Evolutionary conservation across 92 coral and sea anemone species (phyloP).

Genomic region (Epizoanthus illoricatus): DNA sequence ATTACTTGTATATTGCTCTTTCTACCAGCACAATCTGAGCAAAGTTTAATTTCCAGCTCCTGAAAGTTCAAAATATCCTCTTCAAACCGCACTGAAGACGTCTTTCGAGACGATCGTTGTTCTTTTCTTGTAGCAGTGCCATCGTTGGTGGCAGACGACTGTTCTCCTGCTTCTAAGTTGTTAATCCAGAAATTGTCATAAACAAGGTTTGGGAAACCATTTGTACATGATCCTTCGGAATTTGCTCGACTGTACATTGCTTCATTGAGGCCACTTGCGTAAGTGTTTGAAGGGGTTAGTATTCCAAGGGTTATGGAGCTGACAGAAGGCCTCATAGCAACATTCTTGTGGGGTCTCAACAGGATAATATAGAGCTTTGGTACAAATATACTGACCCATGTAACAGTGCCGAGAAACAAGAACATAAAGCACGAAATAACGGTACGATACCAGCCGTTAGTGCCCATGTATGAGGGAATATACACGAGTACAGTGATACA

Average conservation of each 20-base stretch:
- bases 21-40: background rate
- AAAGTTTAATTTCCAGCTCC: background rate
- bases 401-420: conserved; percentile 58
- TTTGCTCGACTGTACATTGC: conserved; percentile 26
- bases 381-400: conserved; percentile 66
- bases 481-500: conserved; percentile 74
- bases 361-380: conserved; percentile 68
- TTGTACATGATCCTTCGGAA: conserved; percentile 18
- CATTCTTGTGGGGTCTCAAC: conserved; percentile 66
- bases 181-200: background rate
- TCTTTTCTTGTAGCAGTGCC: background rate
- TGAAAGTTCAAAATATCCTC: conserved; percentile 5
- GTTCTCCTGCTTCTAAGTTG: background rate
- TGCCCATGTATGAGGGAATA: conserved; percentile 68
- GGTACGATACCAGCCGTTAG: conserved; percentile 67
- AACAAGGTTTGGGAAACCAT: background rate
- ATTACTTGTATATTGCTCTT: background rate
- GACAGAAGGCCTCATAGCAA: conserved; percentile 70
- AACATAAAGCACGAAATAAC: conserved; percentile 63
- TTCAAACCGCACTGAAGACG: conserved; percentile 28
- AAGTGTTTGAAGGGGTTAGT: conserved; percentile 46
- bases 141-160: background rate
- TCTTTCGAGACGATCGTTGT: background rate
- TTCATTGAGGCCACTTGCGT: conserved; percentile 26
- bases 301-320: conserved; percentile 63